Evolutionary conservation across 2,113 vertebrate species (phyloP).

Genomic region (Menura novaehollandiae): DNA sequence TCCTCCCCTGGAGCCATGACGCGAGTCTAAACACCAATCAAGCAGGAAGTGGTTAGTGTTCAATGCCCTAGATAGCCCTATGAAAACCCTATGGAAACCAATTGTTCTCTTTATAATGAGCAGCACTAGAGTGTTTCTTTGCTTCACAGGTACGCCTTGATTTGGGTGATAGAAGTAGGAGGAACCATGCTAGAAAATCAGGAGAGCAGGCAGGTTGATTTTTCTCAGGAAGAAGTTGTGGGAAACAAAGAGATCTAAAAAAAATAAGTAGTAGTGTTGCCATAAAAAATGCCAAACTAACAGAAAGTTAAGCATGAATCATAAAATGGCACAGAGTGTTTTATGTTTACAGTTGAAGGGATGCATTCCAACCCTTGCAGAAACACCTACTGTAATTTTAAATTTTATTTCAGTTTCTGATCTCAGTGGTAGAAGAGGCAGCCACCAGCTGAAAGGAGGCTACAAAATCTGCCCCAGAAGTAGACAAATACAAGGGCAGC

Average conservation of each 20-base stretch:
- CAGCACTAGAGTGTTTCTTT: background rate
- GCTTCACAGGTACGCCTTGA: background rate
- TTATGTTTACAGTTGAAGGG: background rate
- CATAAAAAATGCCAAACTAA: background rate
- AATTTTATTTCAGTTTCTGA: background rate
- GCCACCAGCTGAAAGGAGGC: background rate
- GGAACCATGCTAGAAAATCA: background rate
- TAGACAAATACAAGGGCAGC: background rate
- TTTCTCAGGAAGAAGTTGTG: background rate
- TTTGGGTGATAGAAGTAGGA: background rate
- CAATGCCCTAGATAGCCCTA: background rate
- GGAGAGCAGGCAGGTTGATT: background rate
- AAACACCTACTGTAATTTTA: background rate
- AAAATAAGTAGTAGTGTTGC: background rate
- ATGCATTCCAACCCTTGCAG: background rate
- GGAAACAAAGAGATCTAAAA: background rate
- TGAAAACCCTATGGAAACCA: background rate
- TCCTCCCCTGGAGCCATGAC: background rate
- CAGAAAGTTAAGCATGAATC: background rate
- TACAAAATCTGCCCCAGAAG: background rate
- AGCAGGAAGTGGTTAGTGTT: background rate
- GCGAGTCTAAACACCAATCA: background rate
- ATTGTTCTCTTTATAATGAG: background rate
- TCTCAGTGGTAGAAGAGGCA: background rate
- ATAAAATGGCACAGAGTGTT: background rate